Conservation (phyloP, 1,140 invertebrate genomes). For the Zelostemma sp. region DNA sequence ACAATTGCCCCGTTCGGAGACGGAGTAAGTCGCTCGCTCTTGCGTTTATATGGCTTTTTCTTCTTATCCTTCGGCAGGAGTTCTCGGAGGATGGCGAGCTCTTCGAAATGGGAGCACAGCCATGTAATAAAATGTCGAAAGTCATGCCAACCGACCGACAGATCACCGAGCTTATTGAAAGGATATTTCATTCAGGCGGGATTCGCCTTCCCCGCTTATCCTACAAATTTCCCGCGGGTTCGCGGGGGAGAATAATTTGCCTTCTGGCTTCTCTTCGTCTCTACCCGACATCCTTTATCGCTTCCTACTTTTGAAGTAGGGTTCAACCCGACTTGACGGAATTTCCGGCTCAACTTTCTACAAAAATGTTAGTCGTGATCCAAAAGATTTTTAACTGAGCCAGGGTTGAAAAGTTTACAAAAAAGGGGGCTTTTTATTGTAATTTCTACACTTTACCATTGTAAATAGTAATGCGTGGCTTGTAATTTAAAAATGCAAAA, state of each 20-base stretch:
- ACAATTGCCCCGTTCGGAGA: conserved; percentile 30
- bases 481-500: too few relatives aligned
- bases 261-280: conserved; percentile 23
- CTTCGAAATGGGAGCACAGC: conserved; percentile 27
- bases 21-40: conserved; percentile 47
- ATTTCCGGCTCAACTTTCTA: neutral
- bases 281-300: conserved; percentile 19
- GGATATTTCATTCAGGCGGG: conserved; percentile 63
- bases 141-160: conserved; percentile 48
- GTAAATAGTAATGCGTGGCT: too few relatives aligned
- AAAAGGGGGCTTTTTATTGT: too few relatives aligned
- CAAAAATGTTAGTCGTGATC: too few relatives aligned
- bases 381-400: too few relatives aligned
- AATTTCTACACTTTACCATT: too few relatives aligned
- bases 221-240: conserved; percentile 46
- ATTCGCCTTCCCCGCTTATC: conserved; percentile 55
- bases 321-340: too few relatives aligned
- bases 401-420: too few relatives aligned
- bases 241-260: conserved; percentile 54
- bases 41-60: conserved; percentile 6
- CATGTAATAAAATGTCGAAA: conserved; percentile 52
- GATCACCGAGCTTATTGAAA: conserved; percentile 53
- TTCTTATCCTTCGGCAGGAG: conserved; percentile 7
- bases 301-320: conserved; percentile 21
- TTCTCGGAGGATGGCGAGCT: conserved; percentile 20